Evolutionary conservation across 2,113 vertebrate species (phyloP), one percentile per base, ranked within the genome.

Genomic region (Noctilio leporinus): DNA sequence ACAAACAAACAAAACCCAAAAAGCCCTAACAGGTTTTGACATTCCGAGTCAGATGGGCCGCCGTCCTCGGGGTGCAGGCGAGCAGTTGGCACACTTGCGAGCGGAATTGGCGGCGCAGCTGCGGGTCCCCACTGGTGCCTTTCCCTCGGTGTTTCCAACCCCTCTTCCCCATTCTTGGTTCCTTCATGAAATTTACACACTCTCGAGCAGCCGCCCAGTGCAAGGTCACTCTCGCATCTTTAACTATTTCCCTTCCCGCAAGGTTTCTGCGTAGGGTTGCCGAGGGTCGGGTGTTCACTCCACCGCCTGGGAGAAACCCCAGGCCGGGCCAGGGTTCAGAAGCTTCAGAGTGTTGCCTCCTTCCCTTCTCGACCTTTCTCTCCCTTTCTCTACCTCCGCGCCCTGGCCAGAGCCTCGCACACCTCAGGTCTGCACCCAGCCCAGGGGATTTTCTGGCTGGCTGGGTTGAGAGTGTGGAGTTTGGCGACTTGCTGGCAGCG

Each of bases 1-100:
- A 96, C 96, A 97, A 97, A 97, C 96, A 97, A 95, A 98, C 76
- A 77, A 33, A 35, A n/a, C n/a, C n/a, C n/a, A n/a, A n/a, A n/a
- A n/a, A n/a, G n/a, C n/a, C 8, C 38, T 98, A 98, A 98, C 97
- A 98, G 98, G 98, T 89, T 98, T 98, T 98, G 97, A 91, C 90
- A 93, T 97, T 97, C 96, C 97, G 97, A 96, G 94, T 97, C 98
- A 97, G 97, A 96, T 72, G 95, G 96, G 96, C 97, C 87, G 91
- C 96, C 38, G 45, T 65, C 40, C 51, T n/a, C 16, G 1, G 14
- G 15, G 35, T 10, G 57, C 24, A 0, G 20, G 57, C 4, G 1
- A 16, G 47, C 53, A n/a, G 1, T 78, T 83, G 76, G 96, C 95
- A 96, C 96, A 26, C 93, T 95, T 97, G 85, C 90, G 20, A 69